phyloP scores from a whole-genome alignment of 2,797 vertebrate genomes.

The Masticophis lateralis region DNA sequence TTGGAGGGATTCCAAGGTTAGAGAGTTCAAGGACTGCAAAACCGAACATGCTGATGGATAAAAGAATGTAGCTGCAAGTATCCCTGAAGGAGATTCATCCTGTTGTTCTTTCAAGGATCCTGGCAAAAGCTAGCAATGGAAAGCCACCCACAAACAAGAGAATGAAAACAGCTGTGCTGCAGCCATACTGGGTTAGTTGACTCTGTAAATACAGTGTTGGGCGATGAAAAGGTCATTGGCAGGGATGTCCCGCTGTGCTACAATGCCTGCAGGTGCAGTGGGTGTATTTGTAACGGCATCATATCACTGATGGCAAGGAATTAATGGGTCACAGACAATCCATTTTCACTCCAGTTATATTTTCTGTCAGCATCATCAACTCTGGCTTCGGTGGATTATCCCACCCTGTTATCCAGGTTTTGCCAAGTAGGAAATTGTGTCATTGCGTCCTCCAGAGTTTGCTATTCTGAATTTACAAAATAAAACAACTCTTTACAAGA shows the following conservation, averaged over 20 bases:
- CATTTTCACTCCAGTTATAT: constrained; percentile 32
- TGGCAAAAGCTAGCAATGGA: constrained; percentile 50
- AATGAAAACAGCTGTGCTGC: constrained; percentile 61
- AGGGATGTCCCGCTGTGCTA: constrained; percentile 42
- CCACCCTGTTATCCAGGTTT: neutral
- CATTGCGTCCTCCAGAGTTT: constrained; percentile 6
- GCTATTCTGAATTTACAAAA: neutral
- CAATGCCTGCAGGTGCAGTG: constrained; percentile 51
- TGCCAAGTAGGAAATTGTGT: constrained; percentile 29
- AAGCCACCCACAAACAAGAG: constrained; percentile 59
- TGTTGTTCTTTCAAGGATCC: constrained; percentile 70
- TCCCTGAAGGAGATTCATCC: constrained; percentile 62
- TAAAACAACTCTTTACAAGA: neutral
- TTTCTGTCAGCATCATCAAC: constrained; percentile 58
- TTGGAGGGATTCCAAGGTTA: constrained; percentile 49
- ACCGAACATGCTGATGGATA: constrained; percentile 42
- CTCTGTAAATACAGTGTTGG: constrained; percentile 25
- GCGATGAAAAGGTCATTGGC: constrained; percentile 51
- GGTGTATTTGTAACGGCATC: constrained; percentile 35
- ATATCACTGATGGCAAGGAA: constrained; percentile 25
- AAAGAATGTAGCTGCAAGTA: constrained; percentile 63
- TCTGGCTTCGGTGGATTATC: neutral
- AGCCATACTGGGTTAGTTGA: constrained; percentile 33
- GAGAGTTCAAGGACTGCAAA: constrained; percentile 59
- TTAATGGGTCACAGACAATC: constrained; percentile 33